These are phyloP conservation scores for Drosophila burlai DNA, from an alignment of 1,140 invertebrate species.

Conservation along the genomic window DNA sequence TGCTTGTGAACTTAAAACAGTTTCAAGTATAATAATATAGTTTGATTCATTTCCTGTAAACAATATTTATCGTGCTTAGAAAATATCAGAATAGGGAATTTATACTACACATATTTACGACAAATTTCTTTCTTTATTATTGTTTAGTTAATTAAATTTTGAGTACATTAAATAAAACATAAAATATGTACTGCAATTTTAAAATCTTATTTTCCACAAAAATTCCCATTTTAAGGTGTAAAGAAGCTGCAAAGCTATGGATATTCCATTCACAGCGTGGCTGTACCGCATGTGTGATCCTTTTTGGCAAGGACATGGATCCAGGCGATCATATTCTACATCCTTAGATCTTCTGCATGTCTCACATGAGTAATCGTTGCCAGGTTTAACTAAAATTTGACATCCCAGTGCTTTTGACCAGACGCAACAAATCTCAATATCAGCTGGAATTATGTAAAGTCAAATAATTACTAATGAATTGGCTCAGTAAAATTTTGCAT, in stretches of 20 bases:
- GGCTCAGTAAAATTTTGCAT: not conserved
- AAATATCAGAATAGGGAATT: not conserved
- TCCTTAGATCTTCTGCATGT: not conserved
- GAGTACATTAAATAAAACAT: not conserved
- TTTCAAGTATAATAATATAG: not conserved
- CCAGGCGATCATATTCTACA: not conserved
- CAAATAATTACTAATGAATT: not conserved
- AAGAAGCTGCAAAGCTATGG: not conserved
- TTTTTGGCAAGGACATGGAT: not conserved
- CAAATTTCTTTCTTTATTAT: not conserved
- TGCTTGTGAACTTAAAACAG: constrained; percentile 28
- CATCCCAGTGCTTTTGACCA: not conserved
- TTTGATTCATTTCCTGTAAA: constrained; percentile 39
- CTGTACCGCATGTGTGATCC: not conserved
- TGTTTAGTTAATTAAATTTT: not conserved
- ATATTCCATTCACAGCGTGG: not conserved
- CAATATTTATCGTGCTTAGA: constrained; percentile 21
- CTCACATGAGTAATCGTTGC: not conserved
- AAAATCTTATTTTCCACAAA: not conserved
- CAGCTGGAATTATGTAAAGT: not conserved
- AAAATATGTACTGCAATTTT: not conserved
- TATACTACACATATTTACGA: too few relatives aligned
- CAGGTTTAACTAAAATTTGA: constrained; percentile 3
- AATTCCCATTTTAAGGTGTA: not conserved
- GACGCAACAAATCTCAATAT: constrained; percentile 2